phyloP scores from a whole-genome alignment of 2,113 vertebrate genomes.

The Aspidoscelis tigris region DNA sequence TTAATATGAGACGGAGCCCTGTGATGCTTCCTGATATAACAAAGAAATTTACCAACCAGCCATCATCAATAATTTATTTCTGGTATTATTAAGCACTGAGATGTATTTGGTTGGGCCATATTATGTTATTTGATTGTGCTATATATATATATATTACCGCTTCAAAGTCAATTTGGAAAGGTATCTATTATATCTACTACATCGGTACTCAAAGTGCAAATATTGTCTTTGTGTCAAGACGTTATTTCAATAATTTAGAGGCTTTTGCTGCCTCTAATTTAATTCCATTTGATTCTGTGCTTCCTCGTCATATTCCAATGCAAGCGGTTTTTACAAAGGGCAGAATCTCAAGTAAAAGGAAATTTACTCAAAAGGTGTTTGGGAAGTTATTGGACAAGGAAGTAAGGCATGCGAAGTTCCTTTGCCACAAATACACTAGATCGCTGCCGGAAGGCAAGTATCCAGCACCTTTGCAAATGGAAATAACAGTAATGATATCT shows the following conservation, averaged over 20 bases:
- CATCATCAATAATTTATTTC: constrained; percentile 58
- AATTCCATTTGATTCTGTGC: neutral
- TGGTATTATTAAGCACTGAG: constrained; percentile 43
- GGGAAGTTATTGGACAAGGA: neutral
- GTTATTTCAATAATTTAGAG: constrained; percentile 49
- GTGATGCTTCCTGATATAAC: constrained; percentile 7
- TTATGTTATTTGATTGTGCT: constrained; percentile 7
- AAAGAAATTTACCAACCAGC: constrained; percentile 44
- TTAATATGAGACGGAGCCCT: constrained; percentile 51
- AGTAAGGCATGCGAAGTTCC: neutral
- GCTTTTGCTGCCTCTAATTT: neutral
- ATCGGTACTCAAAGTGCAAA: constrained; percentile 41
- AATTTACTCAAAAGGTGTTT: neutral
- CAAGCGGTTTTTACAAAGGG: neutral
- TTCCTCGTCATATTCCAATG: rapidly evolving
- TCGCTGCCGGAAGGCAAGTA: neutral
- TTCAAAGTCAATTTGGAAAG: constrained; percentile 32
- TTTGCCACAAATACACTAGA: neutral
- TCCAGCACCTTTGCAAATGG: neutral
- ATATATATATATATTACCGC: constrained; percentile 4
- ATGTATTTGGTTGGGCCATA: neutral
- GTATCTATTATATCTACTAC: constrained; percentile 44
- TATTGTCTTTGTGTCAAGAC: constrained; percentile 40
- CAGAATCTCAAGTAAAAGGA: neutral
- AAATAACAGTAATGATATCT: too few species aligned